These are phyloP conservation scores for Sipha maydis DNA, from an alignment of 2,888 invertebrate species.

Conservation along the genomic window DNA sequence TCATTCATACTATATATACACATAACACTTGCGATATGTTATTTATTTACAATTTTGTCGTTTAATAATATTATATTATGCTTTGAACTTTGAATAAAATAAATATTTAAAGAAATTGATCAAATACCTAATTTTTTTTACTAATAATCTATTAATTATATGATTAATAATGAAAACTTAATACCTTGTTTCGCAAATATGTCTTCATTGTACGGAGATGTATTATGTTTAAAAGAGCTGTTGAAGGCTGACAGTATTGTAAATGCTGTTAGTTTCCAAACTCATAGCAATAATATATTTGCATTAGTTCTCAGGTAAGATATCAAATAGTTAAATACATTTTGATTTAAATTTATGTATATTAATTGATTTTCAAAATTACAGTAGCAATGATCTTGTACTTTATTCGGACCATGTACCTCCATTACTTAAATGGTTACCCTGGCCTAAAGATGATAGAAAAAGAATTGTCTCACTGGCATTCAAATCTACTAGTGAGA, in stretches of 20 bases:
- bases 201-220: slow-evolving; percentile 35
- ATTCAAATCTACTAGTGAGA: slow-evolving; percentile 67
- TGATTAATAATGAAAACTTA: slow-evolving; percentile 28
- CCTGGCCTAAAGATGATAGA: slow-evolving; percentile 66
- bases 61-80: neutral
- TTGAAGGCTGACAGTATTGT: slow-evolving; percentile 37
- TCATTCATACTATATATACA: neutral
- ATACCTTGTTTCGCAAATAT: neutral
- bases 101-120: neutral
- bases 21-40: neutral
- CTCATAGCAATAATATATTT: slow-evolving; percentile 37
- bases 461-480: slow-evolving; percentile 65
- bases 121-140: neutral
- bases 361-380: neutral
- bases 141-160: neutral
- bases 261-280: slow-evolving; percentile 55
- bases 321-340: neutral
- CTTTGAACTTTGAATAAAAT: neutral
- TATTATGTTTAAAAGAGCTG: slow-evolving; percentile 38
- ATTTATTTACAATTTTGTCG: neutral
- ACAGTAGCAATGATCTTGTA: slow-evolving; percentile 51
- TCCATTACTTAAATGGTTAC: slow-evolving; percentile 63
- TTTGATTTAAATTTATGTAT: too few species aligned
- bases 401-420: slow-evolving; percentile 45
- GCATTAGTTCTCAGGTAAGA: slow-evolving; percentile 54